Conservation (phyloP, 1,140 invertebrate genomes). For the Lepidostoma basale region DNA sequence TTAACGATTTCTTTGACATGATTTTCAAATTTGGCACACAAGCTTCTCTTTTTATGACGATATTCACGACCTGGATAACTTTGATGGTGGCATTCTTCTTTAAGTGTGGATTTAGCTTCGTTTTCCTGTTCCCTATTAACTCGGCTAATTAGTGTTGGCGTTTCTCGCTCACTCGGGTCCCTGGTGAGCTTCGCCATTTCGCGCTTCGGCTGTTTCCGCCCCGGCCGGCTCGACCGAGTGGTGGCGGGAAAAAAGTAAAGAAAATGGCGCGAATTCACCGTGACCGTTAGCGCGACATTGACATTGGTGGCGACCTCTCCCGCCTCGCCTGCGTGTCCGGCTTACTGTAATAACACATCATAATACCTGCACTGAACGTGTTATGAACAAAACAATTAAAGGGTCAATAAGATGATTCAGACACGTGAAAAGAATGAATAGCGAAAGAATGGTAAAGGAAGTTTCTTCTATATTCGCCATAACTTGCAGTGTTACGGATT, state of each 20-base stretch:
- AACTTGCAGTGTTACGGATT: too few relatives aligned
- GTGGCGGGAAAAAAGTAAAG: background rate
- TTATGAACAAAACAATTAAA: too few relatives aligned
- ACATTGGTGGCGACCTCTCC: constrained; percentile 26
- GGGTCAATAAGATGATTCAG: too few relatives aligned
- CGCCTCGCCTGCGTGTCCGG: too few relatives aligned
- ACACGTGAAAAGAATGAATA: too few relatives aligned
- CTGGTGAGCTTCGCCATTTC: background rate
- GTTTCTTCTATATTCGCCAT: too few relatives aligned
- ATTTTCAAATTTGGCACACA: background rate
- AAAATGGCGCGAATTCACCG: background rate
- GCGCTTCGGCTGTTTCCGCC: constrained; percentile 7
- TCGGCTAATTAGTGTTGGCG: background rate
- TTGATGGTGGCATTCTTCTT: too few relatives aligned
- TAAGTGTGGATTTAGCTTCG: background rate
- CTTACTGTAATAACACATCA: too few relatives aligned
- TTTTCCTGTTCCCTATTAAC: background rate
- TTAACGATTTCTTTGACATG: background rate
- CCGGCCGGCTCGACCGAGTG: background rate
- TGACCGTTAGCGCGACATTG: constrained; percentile 22
- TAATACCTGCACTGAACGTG: too few relatives aligned
- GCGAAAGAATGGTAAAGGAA: too few relatives aligned
- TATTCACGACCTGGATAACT: too few relatives aligned
- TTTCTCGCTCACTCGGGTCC: background rate
- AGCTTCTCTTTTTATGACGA: background rate